phyloP scores from a whole-genome alignment of 2,888 invertebrate genomes.

The Metallyticus violacea region DNA sequence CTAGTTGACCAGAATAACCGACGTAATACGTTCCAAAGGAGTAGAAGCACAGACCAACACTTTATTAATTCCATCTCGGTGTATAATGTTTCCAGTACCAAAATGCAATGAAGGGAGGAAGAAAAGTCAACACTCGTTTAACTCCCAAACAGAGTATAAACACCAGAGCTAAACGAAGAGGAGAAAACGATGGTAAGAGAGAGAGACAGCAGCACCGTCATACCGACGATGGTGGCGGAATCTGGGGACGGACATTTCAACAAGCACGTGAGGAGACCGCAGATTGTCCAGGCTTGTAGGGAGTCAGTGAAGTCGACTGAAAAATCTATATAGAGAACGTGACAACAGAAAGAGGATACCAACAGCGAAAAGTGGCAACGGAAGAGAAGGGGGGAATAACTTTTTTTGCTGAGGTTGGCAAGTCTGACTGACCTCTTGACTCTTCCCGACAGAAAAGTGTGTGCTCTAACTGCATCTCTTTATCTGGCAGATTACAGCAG shows the following conservation, averaged over 20 bases:
- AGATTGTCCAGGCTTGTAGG: background rate
- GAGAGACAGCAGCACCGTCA: background rate
- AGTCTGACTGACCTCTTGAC: background rate
- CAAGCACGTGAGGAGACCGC: background rate
- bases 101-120: no score
- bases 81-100: no score
- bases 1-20: no score
- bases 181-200: background rate
- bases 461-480: background rate
- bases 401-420: background rate
- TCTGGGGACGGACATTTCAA: background rate
- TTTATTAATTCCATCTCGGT: no score
- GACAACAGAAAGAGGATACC: slow-evolving; percentile 13
- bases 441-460: background rate
- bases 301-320: slow-evolving; percentile 19
- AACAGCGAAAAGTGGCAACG: background rate
- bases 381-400: background rate
- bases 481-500: background rate
- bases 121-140: no score
- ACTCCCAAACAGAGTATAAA: background rate
- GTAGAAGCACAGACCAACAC: no score
- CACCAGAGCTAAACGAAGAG: background rate
- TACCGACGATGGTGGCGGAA: background rate
- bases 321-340: slow-evolving; percentile 22
- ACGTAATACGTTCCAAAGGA: no score